phyloP scores from a whole-genome alignment of 2,888 invertebrate genomes.

The Prenolepis imparis region DNA sequence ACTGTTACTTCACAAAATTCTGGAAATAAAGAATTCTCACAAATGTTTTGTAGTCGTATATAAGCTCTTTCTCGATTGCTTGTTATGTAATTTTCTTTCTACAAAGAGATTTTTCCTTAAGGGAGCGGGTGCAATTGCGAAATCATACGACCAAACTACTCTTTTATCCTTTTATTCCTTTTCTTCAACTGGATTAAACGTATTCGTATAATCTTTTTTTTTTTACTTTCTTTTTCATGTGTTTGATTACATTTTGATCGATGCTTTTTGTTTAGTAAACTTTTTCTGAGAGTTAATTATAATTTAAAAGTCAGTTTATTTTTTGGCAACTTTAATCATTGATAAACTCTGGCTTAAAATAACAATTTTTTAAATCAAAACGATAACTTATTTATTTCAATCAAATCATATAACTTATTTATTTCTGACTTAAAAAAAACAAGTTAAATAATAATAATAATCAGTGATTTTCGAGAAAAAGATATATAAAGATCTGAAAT shows the following conservation, averaged over 20 bases:
- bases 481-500: no score
- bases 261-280: neutral
- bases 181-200: neutral
- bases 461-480: no score
- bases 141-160: neutral
- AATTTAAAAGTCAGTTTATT: neutral
- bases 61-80: neutral
- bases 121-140: neutral
- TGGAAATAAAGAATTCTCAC: neutral
- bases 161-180: neutral
- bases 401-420: no score
- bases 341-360: neutral
- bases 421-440: no score
- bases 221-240: neutral
- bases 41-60: neutral
- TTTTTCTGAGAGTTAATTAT: neutral
- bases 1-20: neutral
- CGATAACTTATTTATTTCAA: no score
- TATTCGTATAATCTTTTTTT: neutral
- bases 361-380: neutral
- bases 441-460: no score
- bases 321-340: neutral
- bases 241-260: neutral
- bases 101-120: neutral
- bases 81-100: neutral